Percentiles rank a stretch among this genome's conserved stretches.
phyloP scores from a whole-genome alignment of 2,797 vertebrate genomes.

The Lepilemur septentrionalis region DNA sequence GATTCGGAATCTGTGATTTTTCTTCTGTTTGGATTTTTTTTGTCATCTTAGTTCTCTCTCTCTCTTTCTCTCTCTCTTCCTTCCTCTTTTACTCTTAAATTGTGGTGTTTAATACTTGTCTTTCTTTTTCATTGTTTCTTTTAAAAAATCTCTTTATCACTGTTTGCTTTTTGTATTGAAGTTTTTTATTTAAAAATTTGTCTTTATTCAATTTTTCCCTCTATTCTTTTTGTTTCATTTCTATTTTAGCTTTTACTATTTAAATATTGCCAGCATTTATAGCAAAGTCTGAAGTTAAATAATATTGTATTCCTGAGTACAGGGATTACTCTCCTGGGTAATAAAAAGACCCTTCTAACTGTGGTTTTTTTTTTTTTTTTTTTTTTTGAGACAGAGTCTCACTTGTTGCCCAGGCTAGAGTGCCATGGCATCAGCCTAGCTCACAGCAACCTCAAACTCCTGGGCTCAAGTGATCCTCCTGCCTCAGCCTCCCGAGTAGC shows the following conservation, averaged over 20 bases:
- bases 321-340: no score
- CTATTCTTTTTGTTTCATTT: not conserved
- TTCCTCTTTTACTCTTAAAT: not conserved
- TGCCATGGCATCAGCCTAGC: no score
- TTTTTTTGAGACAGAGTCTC: no score
- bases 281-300: not conserved
- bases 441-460: no score
- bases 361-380: no score
- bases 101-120: not conserved
- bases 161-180: not conserved
- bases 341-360: no score
- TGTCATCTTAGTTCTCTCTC: not conserved
- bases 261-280: not conserved
- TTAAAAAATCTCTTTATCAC: not conserved
- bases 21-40: not conserved
- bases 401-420: no score
- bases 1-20: not conserved
- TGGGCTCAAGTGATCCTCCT: no score
- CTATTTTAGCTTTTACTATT: not conserved
- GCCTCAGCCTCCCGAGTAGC: no score
- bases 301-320: not conserved
- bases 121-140: not conserved
- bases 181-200: not conserved
- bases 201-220: not conserved
- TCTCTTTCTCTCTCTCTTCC: no score